Evolutionary conservation across 2,888 invertebrate genomes (phyloP), one percentile per base, ranked within the genome.

Genomic region (Torymus texanus): DNA sequence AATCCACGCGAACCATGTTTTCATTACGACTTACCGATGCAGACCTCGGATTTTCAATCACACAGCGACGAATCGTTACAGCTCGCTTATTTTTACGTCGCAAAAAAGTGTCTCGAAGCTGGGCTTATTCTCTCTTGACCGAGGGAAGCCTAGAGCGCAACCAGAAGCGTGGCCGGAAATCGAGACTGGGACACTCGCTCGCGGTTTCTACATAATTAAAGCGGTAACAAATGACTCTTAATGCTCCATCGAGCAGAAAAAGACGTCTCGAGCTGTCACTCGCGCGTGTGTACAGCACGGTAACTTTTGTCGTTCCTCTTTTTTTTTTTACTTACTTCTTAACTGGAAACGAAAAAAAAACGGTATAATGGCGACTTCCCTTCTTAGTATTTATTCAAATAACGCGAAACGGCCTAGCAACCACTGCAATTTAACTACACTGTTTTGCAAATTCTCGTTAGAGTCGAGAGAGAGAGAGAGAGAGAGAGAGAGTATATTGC

Each of bases 231-330:
- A 78, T 78, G 77, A 78, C 68, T 75, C 75, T 77, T 63, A 76
- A 72, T 77, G 77, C 75, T 78, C 68, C 65, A 73, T 74, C 24
- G 73, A 62, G 71, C 68, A 81, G 78, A 79, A 77, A 80, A 80
- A 74, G 73, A 74, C 62, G 63, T 80, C 73, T 75, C 67, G 58
- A 68, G 74, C 73, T 77, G 71, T 72, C 79, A 55, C 41, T 76
- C 5, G 18, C 18, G n/a, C 51, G 41, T 41, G 41, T 41, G 41
- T 41, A 41, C 41, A 41, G 41, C 21, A 21, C 41, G 41, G 41
- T 41, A 8, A 41, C 41, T 41, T 41, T 41, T 41, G 41, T 41
- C 41, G 41, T 41, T 29, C 29, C 29, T 24, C 3, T 24, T 24
- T 29, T 8, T 41, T 41, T 41, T 41, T 41, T 41, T 41, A 21